phyloP scores from a whole-genome alignment of 2,797 vertebrate species.

The Galago senegalensis region DNA sequence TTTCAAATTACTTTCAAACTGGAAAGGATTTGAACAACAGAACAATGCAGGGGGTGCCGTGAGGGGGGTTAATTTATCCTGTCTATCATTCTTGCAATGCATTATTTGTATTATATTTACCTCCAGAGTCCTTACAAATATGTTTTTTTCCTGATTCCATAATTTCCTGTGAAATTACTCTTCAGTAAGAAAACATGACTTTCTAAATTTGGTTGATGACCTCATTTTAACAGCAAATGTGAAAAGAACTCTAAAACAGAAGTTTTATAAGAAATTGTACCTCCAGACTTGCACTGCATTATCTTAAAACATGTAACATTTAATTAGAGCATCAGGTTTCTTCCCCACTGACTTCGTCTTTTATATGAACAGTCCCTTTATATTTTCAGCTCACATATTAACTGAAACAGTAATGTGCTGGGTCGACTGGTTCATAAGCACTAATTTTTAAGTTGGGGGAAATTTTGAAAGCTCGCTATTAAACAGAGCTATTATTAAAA shows the following conservation, averaged over 20 bases:
- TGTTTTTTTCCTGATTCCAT: neutral
- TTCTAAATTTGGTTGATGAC: conserved; percentile 46
- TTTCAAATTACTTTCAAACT: conserved; percentile 59
- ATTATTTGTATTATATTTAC: conserved; percentile 36
- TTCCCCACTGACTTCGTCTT: neutral
- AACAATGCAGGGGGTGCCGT: neutral
- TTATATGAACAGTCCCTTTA: neutral
- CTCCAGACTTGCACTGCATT: neutral
- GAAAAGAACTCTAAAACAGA: conserved; percentile 19
- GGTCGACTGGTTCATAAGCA: neutral
- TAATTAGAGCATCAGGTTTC: neutral
- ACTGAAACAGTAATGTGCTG: neutral
- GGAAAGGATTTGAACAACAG: neutral
- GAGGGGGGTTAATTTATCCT: neutral
- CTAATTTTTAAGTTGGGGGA: neutral
- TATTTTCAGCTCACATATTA: neutral
- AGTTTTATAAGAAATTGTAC: neutral
- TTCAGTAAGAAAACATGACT: conserved; percentile 61
- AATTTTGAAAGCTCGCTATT: neutral
- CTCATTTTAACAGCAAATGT: neutral
- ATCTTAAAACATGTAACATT: neutral
- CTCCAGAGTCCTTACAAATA: neutral
- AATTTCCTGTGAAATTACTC: conserved; percentile 56
- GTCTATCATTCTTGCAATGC: neutral
- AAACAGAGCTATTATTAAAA: neutral